Conservation (phyloP, 2,888 invertebrate species). For the Hetaerina titia region DNA sequence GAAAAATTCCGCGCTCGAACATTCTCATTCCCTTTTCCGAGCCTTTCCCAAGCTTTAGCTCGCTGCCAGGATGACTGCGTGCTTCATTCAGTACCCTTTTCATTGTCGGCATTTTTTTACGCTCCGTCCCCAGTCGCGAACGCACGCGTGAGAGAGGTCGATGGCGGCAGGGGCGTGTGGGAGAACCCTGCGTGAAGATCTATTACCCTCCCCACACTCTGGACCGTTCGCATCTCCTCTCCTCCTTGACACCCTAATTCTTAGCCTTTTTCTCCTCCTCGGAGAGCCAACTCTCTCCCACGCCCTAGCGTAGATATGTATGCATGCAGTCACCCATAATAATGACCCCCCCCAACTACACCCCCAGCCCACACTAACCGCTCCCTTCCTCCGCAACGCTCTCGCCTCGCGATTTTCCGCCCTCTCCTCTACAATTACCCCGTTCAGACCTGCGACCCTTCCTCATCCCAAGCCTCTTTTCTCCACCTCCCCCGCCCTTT, state of each 20-base stretch:
- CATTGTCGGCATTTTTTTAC: background rate
- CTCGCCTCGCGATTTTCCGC: background rate
- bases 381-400: background rate
- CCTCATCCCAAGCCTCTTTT: background rate
- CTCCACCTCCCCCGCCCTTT: background rate
- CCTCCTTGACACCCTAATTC: too few species aligned
- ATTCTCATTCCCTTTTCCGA: background rate
- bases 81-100: background rate
- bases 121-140: background rate
- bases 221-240: too few species aligned
- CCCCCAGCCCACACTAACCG: background rate
- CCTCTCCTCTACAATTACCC: conserved; percentile 42
- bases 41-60: background rate
- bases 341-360: background rate
- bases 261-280: too few species aligned
- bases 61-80: background rate
- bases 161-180: too few species aligned
- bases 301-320: background rate
- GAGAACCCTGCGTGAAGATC: too few species aligned
- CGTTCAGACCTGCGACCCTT: background rate
- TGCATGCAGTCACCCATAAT: conserved; percentile 28
- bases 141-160: too few species aligned
- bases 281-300: background rate
- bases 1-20: background rate
- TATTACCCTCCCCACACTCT: too few species aligned